Evolutionary conservation across 2,888 invertebrate species (phyloP).

Genomic region (Andrena dorsata): DNA sequence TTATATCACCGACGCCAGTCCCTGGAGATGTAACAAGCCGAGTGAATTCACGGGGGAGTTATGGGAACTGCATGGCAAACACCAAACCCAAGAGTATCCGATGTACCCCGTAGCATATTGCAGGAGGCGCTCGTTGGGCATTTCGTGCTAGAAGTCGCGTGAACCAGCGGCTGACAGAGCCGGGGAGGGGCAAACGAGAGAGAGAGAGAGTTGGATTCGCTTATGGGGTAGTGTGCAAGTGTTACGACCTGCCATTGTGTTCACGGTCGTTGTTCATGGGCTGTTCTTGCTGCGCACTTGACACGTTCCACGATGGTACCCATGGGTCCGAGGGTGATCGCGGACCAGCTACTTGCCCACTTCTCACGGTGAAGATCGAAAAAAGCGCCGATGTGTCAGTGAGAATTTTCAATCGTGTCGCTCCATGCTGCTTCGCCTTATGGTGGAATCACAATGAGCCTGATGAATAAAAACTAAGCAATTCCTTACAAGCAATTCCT

Average conservation of each 20-base stretch:
- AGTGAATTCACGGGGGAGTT: constrained; percentile 79
- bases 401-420: constrained; percentile 13
- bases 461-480: too few species aligned
- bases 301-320: constrained; percentile 76
- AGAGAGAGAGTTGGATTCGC: constrained; percentile 44
- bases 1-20: constrained; percentile 79
- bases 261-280: constrained; percentile 70
- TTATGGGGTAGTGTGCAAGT: constrained; percentile 71
- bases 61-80: constrained; percentile 80
- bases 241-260: constrained; percentile 79
- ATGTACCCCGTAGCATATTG: constrained; percentile 82
- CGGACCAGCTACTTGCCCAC: constrained; percentile 29
- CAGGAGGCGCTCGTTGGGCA: constrained; percentile 77
- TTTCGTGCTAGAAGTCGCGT: constrained; percentile 79
- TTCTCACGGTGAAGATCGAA: constrained; percentile 61
- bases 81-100: constrained; percentile 80
- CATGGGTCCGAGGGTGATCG: constrained; percentile 72
- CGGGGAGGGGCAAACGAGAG: constrained; percentile 15
- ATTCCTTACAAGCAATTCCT: too few species aligned
- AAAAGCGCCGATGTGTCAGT: constrained; percentile 15
- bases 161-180: constrained; percentile 42
- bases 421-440: not conserved
- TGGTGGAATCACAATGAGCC: not conserved
- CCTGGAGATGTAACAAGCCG: constrained; percentile 76
- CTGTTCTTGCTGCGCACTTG: constrained; percentile 74